Conservation (phyloP, 2,888 invertebrate species). For the Dinocampus coccinellae region DNA sequence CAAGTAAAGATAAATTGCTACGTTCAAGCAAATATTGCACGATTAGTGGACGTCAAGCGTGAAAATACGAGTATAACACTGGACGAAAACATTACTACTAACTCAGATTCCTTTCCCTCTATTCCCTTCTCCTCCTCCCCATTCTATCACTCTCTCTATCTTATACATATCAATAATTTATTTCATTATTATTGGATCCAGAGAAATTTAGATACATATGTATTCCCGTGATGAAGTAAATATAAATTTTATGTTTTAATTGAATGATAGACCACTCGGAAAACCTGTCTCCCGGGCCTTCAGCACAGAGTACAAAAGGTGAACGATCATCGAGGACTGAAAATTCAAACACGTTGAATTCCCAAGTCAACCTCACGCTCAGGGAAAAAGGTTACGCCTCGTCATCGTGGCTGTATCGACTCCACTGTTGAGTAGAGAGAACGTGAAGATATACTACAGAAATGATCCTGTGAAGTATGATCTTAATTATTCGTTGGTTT, state of each 20-base stretch:
- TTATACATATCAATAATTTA: background rate
- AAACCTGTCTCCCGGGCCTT: constrained; percentile 55
- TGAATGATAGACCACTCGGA: constrained; percentile 59
- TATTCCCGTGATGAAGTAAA: background rate
- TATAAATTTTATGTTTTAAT: constrained; percentile 5
- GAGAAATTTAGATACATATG: background rate
- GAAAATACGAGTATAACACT: constrained; percentile 8
- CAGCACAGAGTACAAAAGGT: constrained; percentile 50
- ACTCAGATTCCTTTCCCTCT: no score
- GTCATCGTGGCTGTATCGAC: constrained; percentile 73
- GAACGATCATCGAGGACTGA: constrained; percentile 66
- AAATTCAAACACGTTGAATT: constrained; percentile 40
- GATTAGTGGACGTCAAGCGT: constrained; percentile 33
- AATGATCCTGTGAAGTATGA: constrained; percentile 77
- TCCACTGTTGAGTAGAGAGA: constrained; percentile 71
- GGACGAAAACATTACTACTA: no score
- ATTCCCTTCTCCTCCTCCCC: no score
- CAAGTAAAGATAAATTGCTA: constrained; percentile 29
- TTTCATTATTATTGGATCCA: background rate
- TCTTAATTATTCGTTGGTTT: constrained; percentile 49
- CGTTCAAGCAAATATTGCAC: constrained; percentile 37
- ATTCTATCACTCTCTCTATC: no score
- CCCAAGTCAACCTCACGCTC: constrained; percentile 64
- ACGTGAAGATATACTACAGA: constrained; percentile 77
- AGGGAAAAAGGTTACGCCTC: constrained; percentile 71